Evolutionary conservation across 2,888 invertebrate species (phyloP), one percentile per base, ranked within the genome.

Genomic region (Hylaea fasciaria): DNA sequence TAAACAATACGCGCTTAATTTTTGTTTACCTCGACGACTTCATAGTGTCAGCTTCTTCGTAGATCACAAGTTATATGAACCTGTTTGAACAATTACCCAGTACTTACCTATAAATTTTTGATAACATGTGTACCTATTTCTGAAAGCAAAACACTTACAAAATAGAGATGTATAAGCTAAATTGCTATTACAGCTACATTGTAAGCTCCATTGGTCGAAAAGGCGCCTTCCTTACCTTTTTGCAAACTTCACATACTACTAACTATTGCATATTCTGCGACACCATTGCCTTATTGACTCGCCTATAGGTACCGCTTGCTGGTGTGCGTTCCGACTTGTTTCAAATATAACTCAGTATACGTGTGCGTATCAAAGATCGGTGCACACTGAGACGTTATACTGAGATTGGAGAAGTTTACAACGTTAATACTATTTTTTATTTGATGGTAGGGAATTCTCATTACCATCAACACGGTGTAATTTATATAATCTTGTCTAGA

Each of bases 401-500:
- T 40, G 56, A 52, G 56, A 61, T 61, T 56, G 56, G 48, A 61
- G 55, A 55, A 52, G 39, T 61, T 56, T 61, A 61, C 55, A 61
- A 44, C 55, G 41, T 55, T 61, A 48, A 56, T 52, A 44, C 51
- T 28, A 29, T 37, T 56, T 56, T 61, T 61, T 61, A 57, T 57
- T 51, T 56, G 56, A 61, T 48, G 61, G 52, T 52, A 52, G 46
- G 35, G 44, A 52, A 61, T 61, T 52, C 61, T 56, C 51, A 61
- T 61, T 61, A 61, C 52, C 61, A 56, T 60, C 51, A 47, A 61
- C 46, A 47, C 28, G 51, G 35, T 48, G 47, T 57, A 57, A 52
- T 57, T 56, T 55, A 56, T 56, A 52, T 48, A 52, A 55, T 61
- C 61, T 52, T 56, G 52, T 45, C 56, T 43, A 48, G 47, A 52